phyloP scores from a whole-genome alignment of 2,797 vertebrate species.

The Cercopithecus neglectus region DNA sequence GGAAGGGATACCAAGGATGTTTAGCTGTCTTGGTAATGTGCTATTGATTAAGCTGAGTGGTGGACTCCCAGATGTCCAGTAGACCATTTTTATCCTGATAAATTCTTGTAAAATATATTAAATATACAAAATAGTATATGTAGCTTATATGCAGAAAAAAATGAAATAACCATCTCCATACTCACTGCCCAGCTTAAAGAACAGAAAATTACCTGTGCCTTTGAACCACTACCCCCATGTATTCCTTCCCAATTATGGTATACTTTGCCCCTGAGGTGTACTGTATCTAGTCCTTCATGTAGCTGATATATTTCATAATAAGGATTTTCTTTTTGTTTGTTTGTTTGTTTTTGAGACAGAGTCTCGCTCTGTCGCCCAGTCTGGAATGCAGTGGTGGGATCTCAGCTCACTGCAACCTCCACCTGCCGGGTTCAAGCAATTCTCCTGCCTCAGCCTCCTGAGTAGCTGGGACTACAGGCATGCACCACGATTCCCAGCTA shows the following conservation, averaged over 20 bases:
- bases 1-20: background rate
- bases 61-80: background rate
- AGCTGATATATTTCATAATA: constrained; percentile 1
- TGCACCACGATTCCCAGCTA: too few species aligned
- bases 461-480: too few species aligned
- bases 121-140: background rate
- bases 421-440: too few species aligned
- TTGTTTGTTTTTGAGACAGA: too few species aligned
- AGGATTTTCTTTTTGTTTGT: background rate
- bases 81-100: background rate
- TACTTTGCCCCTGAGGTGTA: background rate
- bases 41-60: background rate
- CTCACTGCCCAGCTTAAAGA: background rate
- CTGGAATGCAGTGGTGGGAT: too few species aligned
- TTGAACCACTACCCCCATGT: background rate
- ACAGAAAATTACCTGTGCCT: constrained; percentile 14
- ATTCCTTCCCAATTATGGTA: constrained; percentile 13
- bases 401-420: too few species aligned
- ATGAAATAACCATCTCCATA: background rate
- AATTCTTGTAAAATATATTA: background rate
- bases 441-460: too few species aligned
- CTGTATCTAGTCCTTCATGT: background rate
- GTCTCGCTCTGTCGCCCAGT: too few species aligned
- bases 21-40: background rate
- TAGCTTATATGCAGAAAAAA: background rate